Conservation (phyloP, 2,797 vertebrate species). For the Acanthurus tractus region DNA sequence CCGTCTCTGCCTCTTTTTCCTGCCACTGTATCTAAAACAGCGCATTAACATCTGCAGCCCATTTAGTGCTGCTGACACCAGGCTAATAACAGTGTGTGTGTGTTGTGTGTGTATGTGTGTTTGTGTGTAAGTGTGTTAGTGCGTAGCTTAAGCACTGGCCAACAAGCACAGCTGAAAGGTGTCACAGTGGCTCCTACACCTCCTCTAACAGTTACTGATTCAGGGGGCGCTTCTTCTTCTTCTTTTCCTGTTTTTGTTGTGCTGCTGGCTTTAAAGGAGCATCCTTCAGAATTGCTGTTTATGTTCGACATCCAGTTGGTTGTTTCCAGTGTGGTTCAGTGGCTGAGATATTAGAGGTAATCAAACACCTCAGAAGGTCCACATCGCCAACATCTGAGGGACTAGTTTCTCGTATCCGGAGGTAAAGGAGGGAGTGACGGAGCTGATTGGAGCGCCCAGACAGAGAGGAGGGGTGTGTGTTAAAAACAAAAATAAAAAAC, state of each 20-base stretch:
- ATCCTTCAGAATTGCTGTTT: slow-evolving; percentile 36
- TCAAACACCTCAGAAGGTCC: slow-evolving; percentile 59
- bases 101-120: slow-evolving; percentile 47
- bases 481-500: slow-evolving; percentile 5
- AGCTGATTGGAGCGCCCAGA: slow-evolving; percentile 21
- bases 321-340: slow-evolving; percentile 34
- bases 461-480: slow-evolving; percentile 11
- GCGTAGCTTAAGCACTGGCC: slow-evolving; percentile 66
- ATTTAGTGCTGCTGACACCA: slow-evolving; percentile 82
- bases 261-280: slow-evolving; percentile 64
- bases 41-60: slow-evolving; percentile 87
- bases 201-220: slow-evolving; percentile 82
- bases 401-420: slow-evolving; percentile 27
- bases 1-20: slow-evolving; percentile 74
- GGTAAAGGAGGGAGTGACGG: slow-evolving; percentile 37
- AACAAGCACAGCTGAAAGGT: slow-evolving; percentile 84
- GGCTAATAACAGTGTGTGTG: slow-evolving; percentile 79
- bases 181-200: slow-evolving; percentile 75
- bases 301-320: slow-evolving; percentile 50
- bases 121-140: slow-evolving; percentile 44
- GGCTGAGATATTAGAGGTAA: slow-evolving; percentile 47
- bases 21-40: slow-evolving; percentile 80
- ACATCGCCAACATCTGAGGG: slow-evolving; percentile 45
- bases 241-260: background rate
- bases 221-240: slow-evolving; percentile 53